Conservation (phyloP, 2,888 invertebrate genomes). For the Alviniconcha strummeri region DNA sequence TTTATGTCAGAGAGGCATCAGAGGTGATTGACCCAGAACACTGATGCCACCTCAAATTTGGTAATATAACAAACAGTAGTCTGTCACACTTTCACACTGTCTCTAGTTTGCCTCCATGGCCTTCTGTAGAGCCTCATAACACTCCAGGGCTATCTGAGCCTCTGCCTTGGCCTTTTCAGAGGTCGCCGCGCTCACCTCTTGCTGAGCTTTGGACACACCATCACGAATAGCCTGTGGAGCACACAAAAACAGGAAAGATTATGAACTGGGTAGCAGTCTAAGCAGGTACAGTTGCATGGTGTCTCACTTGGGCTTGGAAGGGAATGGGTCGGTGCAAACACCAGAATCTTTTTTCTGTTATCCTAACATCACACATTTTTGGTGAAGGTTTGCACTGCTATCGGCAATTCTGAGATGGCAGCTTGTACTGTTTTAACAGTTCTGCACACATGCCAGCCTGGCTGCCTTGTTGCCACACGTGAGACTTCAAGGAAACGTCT, state of each 20-base stretch:
- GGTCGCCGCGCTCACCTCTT: slow-evolving; percentile 85
- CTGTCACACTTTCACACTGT: not conserved
- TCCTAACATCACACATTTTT: not conserved
- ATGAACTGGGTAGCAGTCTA: no score
- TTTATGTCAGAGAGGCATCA: no score
- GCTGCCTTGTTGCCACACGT: no score
- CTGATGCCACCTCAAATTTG: not conserved
- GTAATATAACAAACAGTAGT: not conserved
- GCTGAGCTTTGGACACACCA: slow-evolving; percentile 88
- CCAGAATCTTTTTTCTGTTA: not conserved
- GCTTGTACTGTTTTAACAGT: no score
- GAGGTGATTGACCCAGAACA: no score
- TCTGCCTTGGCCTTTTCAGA: slow-evolving; percentile 90
- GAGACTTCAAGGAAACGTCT: no score
- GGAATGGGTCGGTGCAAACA: no score
- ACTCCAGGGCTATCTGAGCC: slow-evolving; percentile 94
- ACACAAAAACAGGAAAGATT: not conserved
- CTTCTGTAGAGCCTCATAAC: slow-evolving; percentile 93
- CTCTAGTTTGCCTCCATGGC: slow-evolving; percentile 76
- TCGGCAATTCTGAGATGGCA: no score
- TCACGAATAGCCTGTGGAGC: slow-evolving; percentile 84
- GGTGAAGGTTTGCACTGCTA: no score
- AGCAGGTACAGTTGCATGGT: no score
- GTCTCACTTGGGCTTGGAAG: no score
- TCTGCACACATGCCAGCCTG: no score